A percentile compares a stretch with the other conserved stretches of the same genome.
phyloP scores from a whole-genome alignment of 2,888 invertebrate genomes.

The Leptogaster cylindrica region DNA sequence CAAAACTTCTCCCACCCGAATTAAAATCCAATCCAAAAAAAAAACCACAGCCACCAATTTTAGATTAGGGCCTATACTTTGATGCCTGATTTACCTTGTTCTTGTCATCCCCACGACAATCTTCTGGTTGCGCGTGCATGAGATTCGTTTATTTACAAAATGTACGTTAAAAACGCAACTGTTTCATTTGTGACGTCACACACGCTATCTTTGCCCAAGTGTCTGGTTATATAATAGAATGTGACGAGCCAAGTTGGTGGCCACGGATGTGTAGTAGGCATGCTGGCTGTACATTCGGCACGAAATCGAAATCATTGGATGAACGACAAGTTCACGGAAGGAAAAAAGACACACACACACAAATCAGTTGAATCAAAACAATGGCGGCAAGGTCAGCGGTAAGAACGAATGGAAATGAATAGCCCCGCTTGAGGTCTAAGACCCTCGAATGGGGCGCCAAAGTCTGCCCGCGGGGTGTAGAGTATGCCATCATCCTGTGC shows the following conservation, averaged over 20 bases:
- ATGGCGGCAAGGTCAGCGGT: background rate
- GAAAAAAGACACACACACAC: background rate
- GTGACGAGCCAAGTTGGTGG: slow-evolving; percentile 27
- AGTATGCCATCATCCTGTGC: slow-evolving; percentile 24
- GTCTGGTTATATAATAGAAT: slow-evolving; percentile 37
- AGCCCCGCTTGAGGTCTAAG: background rate
- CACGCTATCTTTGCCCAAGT: slow-evolving; percentile 44
- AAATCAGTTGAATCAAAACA: slow-evolving; percentile 20
- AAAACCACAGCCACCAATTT: background rate
- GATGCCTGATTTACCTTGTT: slow-evolving; percentile 35
- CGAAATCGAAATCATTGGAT: slow-evolving; percentile 17
- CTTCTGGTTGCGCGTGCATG: slow-evolving; percentile 46
- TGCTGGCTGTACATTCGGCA: no score
- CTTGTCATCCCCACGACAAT: slow-evolving; percentile 29
- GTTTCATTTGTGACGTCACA: slow-evolving; percentile 47
- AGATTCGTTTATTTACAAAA: slow-evolving; percentile 46
- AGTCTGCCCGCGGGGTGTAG: no score
- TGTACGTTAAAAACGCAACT: slow-evolving; percentile 48
- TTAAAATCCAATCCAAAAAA: background rate
- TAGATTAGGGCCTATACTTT: background rate
- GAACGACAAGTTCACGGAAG: slow-evolving; percentile 27
- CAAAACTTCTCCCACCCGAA: background rate
- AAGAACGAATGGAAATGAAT: background rate
- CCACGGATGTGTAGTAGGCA: no score
- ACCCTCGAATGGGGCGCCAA: no score